phyloP scores from a whole-genome alignment of 2,797 vertebrate genomes.

The Halcyon badia region DNA sequence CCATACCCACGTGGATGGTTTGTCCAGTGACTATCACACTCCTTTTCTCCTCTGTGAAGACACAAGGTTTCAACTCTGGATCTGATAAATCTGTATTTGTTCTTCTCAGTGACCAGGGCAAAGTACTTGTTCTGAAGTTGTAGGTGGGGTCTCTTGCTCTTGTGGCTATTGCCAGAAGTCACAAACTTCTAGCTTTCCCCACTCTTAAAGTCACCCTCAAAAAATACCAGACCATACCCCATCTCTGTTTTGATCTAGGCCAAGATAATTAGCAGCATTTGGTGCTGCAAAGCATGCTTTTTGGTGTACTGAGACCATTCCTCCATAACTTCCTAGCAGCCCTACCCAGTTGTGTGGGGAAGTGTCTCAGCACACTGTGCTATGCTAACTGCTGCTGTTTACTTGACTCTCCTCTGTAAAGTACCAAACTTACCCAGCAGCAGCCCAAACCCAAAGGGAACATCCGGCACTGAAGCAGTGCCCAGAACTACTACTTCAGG shows the following conservation, averaged over 20 bases:
- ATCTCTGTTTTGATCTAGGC: neutral
- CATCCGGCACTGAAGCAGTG: neutral
- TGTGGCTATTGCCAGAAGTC: neutral
- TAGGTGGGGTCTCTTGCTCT: accelerated
- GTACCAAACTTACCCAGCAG: neutral
- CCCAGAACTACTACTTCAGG: neutral
- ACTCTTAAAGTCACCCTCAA: neutral
- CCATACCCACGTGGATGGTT: accelerated
- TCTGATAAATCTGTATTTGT: neutral
- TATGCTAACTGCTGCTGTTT: neutral
- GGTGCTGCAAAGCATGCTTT: neutral
- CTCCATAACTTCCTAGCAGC: neutral
- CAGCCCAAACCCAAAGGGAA: neutral
- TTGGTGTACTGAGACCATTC: neutral
- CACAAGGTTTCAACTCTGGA: neutral
- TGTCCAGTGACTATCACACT: neutral
- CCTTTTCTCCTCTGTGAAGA: neutral
- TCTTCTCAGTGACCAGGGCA: neutral
- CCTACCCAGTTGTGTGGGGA: neutral
- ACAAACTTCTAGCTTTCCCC: neutral
- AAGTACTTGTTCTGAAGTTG: neutral
- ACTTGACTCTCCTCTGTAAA: neutral
- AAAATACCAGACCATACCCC: neutral
- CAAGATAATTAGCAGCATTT: neutral
- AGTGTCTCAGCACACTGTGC: accelerated